Evolutionary conservation across 2,797 vertebrate species (phyloP), one percentile per base, ranked within the genome.

Genomic region (Spheniscus humboldti): DNA sequence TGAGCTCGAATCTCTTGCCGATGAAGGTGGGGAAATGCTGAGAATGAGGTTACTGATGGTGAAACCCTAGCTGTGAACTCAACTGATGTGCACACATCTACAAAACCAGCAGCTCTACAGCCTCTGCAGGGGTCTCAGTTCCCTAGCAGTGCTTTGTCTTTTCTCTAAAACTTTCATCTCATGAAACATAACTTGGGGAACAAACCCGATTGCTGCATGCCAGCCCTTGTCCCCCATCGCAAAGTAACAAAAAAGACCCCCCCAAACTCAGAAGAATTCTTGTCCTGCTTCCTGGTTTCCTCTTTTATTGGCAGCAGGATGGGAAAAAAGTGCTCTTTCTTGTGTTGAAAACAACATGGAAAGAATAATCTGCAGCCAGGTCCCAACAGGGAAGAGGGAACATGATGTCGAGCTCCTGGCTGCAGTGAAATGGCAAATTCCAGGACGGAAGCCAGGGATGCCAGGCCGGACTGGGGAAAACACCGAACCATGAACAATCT

Each of bases 351-450:
- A 75, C 57, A 92, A 68, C 78, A 92, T 0, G 18, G 73, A 89
- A 94, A 96, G 72, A 92, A 50, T 33, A 71, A 72, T 74, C 73
- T 48, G 27, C 88, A 94, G 90, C 88, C 94, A 94, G 81, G 53
- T 43, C 75, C 88, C 88, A 83, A 39, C 1, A 31, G 91, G 60
- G 91, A 91, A 48, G 71, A 68, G 53, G 41, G 37, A 91, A 80
- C 41, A 72, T 8, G 55, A 55, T 91, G 91, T 82, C 0, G 13
- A 88, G 45, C 72, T 94, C 72, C 90, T 96, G 95, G 94, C 86
- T 91, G 75, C 72, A 88, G 88, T 17, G 19, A 96, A 94, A 96
- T 88, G 93, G 90, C 86, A 95, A 94, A 95, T 96, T 87, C 79
- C 86, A 88, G 64, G 0, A 2, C 37, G 10, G 82, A 68, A 94